Evolutionary conservation across 2,797 vertebrate species (phyloP).

Genomic region (Ctenosaura bakeri): DNA sequence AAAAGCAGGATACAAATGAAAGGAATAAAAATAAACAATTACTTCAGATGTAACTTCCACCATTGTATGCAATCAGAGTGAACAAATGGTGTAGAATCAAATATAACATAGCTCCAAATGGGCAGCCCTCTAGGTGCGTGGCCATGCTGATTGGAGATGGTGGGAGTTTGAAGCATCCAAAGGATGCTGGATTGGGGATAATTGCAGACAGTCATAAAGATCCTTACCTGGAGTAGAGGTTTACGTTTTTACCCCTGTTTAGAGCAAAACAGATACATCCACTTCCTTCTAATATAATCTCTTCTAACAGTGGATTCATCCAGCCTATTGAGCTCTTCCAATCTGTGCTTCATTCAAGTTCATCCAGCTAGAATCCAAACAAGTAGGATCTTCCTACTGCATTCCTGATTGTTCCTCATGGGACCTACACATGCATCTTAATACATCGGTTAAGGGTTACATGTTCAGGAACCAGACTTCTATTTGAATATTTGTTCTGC

Average conservation of each 20-base stretch:
- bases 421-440: neutral
- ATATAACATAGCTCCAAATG: neutral
- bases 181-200: neutral
- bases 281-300: neutral
- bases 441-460: neutral
- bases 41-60: neutral
- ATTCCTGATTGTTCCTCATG: neutral
- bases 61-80: conserved; percentile 3
- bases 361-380: neutral
- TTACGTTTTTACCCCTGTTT: neutral
- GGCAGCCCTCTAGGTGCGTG: neutral
- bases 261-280: neutral
- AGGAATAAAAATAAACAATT: neutral
- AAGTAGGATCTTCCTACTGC: neutral
- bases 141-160: neutral
- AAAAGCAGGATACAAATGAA: neutral
- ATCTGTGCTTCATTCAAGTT: neutral
- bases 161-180: neutral
- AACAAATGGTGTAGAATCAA: neutral
- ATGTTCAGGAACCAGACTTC: neutral
- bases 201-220: neutral
- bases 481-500: neutral
- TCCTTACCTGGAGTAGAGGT: neutral
- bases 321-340: neutral
- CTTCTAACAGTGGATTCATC: neutral